These are phyloP conservation scores for Scalopus aquaticus DNA, from an alignment of 2,113 vertebrate genomes.

Conservation along the genomic window DNA sequence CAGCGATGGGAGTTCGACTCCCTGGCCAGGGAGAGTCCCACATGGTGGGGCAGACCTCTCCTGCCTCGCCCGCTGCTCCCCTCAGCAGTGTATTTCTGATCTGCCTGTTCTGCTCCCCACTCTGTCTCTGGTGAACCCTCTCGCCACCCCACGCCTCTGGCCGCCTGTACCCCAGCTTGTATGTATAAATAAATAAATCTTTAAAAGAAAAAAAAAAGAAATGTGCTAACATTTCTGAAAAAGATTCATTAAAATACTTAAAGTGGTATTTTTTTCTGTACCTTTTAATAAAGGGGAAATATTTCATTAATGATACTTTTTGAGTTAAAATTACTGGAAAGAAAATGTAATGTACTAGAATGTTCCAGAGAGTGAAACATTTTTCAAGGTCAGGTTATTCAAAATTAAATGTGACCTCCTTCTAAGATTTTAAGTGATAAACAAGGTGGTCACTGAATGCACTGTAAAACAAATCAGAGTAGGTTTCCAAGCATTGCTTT, in stretches of 20 bases:
- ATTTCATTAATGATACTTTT: slow-evolving; percentile 16
- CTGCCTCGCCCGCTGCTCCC: too few relatives aligned
- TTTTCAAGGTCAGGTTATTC: slow-evolving; percentile 45
- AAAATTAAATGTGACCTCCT: slow-evolving; percentile 57
- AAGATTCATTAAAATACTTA: neutral
- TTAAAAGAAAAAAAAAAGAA: too few relatives aligned
- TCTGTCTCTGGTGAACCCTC: too few relatives aligned
- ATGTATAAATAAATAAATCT: too few relatives aligned
- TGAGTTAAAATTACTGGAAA: slow-evolving; percentile 44
- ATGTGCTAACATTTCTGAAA: slow-evolving; percentile 27
- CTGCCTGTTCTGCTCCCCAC: too few relatives aligned
- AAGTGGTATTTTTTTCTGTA: neutral
- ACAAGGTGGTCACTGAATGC: neutral
- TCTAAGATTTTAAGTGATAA: slow-evolving; percentile 55
- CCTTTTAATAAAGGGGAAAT: slow-evolving; percentile 34
- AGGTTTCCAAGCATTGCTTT: slow-evolving; percentile 36
- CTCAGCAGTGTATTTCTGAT: too few relatives aligned
- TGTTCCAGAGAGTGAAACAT: neutral
- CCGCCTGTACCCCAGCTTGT: too few relatives aligned
- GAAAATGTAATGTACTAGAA: neutral
- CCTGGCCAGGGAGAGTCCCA: too few relatives aligned
- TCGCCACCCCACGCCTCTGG: too few relatives aligned
- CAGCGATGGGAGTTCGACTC: too few relatives aligned
- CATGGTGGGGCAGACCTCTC: too few relatives aligned
- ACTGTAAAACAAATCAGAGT: slow-evolving; percentile 41